These are phyloP conservation scores for Cremastinae sp. DNA, from an alignment of 2,888 invertebrate species.

Conservation along the genomic window DNA sequence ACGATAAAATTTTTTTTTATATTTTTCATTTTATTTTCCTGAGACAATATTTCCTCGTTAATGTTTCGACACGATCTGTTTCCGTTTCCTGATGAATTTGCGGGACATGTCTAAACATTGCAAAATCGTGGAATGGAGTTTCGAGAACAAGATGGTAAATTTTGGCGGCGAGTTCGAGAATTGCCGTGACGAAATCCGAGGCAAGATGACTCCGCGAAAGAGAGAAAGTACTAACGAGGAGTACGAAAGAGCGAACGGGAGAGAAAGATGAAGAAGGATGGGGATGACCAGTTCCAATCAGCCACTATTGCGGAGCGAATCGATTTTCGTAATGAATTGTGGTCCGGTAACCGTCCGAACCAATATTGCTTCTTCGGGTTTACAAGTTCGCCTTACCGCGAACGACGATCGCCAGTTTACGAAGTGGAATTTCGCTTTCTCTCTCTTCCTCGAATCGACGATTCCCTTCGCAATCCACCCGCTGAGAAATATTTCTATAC, in stretches of 20 bases:
- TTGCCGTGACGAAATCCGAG: constrained; percentile 47
- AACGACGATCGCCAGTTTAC: constrained; percentile 25
- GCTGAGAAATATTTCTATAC: not conserved
- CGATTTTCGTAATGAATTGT: constrained; percentile 78
- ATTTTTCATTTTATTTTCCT: no score
- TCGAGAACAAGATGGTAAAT: constrained; percentile 60
- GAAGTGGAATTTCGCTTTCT: constrained; percentile 56
- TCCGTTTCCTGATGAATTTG: no score
- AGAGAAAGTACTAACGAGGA: constrained; percentile 22
- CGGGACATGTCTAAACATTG: constrained; percentile 2
- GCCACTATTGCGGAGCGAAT: constrained; percentile 72
- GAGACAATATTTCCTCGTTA: no score
- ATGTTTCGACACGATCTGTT: not conserved
- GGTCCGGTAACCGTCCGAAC: constrained; percentile 69
- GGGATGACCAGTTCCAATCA: constrained; percentile 74
- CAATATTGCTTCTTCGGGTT: constrained; percentile 77
- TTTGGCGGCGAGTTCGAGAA: constrained; percentile 62
- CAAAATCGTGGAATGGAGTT: constrained; percentile 24
- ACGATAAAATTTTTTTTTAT: no score
- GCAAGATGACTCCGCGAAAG: constrained; percentile 55
- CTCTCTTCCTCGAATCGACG: constrained; percentile 12
- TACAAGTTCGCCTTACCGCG: constrained; percentile 68
- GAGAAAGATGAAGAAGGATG: constrained; percentile 42
- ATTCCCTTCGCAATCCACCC: not conserved
- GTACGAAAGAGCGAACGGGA: constrained; percentile 24